Evolutionary conservation across 2,113 vertebrate species (phyloP), one percentile per base, ranked within the genome.

Genomic region (Elachura formosa): DNA sequence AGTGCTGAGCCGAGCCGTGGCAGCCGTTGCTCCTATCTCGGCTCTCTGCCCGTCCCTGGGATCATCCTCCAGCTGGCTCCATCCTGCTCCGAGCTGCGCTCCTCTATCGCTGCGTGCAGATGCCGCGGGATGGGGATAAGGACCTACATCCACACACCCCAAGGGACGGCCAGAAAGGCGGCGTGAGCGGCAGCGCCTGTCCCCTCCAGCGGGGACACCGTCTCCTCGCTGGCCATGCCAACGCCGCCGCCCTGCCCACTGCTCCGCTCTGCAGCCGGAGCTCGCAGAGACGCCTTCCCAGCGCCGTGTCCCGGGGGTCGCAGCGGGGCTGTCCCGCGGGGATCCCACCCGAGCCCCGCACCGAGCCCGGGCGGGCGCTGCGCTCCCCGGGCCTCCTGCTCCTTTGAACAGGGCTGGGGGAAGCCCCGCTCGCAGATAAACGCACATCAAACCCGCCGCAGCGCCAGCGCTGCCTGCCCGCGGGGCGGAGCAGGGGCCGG

Each of bases 261-360:
- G 24, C 5, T 8, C 56, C 3, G 24, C 41, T 36, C 59, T 31
- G 20, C 79, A 5, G 38, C 54, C 4, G 69, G 16, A 84, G 34
- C 67, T 48, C 43, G 2, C 23, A 8, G 11, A 0, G 4, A 1
- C 3, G 20, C 5, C 23, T 11, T 1, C 7, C 1, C 54, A 2
- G 25, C 0, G 61, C 24, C 5, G 40, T 6, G 40, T 24, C 43
- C 59, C 5, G 29, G 6, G 24, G 45, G 36, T 33, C 16, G 24
- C 13, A 13, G 20, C 6, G 5, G 22, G 29, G 9, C 12, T 6
- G 84, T 17, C 31, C 49, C 69, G 1, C 15, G 3, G 17, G 4
- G 22, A 6, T 40, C 36, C 14, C 11, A 2, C 4, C 40, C 19
- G 3, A 9, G 15, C 34, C 40, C 49, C 14, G 2, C 46, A 0